Conservation (phyloP, 2,113 vertebrate genomes). For the Vulpes ferrilata region DNA sequence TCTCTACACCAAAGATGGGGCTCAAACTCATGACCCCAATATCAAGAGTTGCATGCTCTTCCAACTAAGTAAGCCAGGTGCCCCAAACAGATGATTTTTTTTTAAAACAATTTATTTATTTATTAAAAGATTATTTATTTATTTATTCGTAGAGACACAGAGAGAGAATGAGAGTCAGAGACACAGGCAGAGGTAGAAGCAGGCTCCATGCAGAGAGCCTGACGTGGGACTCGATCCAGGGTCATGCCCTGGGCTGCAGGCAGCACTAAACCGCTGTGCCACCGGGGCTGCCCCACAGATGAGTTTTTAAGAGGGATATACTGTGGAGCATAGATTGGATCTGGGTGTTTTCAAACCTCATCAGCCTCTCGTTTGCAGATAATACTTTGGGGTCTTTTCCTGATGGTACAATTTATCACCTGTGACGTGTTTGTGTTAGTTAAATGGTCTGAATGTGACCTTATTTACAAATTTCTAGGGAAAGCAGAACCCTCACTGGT, state of each 20-base stretch:
- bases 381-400: background rate
- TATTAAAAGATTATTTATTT: no score
- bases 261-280: no score
- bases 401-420: background rate
- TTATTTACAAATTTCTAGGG: background rate
- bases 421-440: background rate
- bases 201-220: no score
- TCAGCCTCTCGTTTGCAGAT: background rate
- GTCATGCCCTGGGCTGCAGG: no score
- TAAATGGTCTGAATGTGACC: background rate
- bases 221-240: no score
- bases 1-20: background rate
- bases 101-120: no score
- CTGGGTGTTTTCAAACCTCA: conserved; percentile 4
- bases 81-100: background rate
- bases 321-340: background rate
- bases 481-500: background rate
- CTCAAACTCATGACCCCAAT: background rate
- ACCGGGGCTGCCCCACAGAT: background rate
- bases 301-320: background rate
- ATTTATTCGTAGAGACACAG: no score
- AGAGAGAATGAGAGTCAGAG: no score
- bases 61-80: background rate
- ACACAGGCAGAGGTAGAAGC: no score
- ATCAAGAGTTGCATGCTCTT: background rate